Evolutionary conservation across 2,888 invertebrate genomes (phyloP), one percentile per base, ranked within the genome.

Genomic region (Pseudococcus jackbeardsleyi): DNA sequence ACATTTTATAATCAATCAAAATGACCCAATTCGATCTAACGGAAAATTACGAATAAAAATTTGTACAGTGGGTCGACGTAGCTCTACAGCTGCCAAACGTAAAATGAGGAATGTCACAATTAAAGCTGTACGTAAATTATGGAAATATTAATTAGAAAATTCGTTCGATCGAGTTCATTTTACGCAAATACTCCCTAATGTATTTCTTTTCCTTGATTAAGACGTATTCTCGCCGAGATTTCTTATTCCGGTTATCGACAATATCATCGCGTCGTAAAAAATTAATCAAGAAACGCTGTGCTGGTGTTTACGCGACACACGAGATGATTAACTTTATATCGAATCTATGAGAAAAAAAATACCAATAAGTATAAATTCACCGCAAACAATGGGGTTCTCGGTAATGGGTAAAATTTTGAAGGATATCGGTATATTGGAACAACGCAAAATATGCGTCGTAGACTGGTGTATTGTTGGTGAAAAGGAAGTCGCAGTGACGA

Each of bases 81-180:
- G 26, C 42, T 3, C n/a, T 26, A 12, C 68, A 26, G 68, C 72
- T 68, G 68, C 26, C 72, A 33, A 72, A 72, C 72, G 72, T 64
- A 22, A 64, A 64, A 77, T 39, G 19, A 82, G 46, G 42, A 42
- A 82, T 82, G 46, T 46, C 46, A 19, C 79, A 82, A 82, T 82
- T 46, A 82, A n/a, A 42, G 46, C 19, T 82, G 22, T 64, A 64
- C 4, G 9, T 64, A 82, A 82, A 82, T 82, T 22, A 46, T 15
- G 72, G 33, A 19, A 42, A 82, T 82, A 82, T 82, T 82, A 82
- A 82, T 82, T 82, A 82, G 19, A 39, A 19, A 82, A 46, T 82
- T 82, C 79, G 12, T 46, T 82, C 46, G 72, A 72, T 72, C 33
- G 72, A 72, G 26, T 33, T 72, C 33, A 33, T 72, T 33, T 33